Evolutionary conservation across 2,888 invertebrate genomes (phyloP), one percentile per base, ranked within the genome.

Genomic region (Chrysopilus asiliformis): DNA sequence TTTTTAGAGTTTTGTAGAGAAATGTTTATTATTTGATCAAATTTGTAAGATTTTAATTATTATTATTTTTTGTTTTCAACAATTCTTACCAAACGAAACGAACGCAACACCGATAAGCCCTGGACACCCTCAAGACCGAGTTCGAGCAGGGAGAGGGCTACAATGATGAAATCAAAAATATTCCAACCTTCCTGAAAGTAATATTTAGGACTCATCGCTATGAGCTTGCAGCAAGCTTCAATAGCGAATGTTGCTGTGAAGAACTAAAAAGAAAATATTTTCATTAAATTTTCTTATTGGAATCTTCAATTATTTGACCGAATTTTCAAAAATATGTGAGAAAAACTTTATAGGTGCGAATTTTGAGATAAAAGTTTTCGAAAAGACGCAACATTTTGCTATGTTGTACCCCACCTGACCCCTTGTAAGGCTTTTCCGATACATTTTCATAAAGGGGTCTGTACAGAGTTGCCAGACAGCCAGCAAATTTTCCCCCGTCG

Each of bases 171-270:
- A 73, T 97, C 95, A 67, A 97, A 97, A 58, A 91, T 87, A 67
- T 97, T 97, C 95, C 95, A 97, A 49, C 91, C 90, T 65, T 93
- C 93, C 74, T 90, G 89, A 70, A 97, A 93, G 68, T 95, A 97
- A 68, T 74, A 87, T 61, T 91, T 86, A 41, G 95, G 93, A 67
- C 90, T 93, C 84, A 95, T 87, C 34, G 95, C 95, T 59, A 93
- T 77, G 53, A 97, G 70, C 66, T 97, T 97, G 66, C 93, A 69
- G 45, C 80, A 76, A 22, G 91, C 91, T 74, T 95, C 95, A 58
- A 90, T 85, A 49, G 86, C 90, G 63, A 95, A 95, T 45, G 94
- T 94, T 46, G 89, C 87, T 42, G 94, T 94, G 71, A 95, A 95
- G 71, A 95, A 91, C 94, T 95, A 68, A 13, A 71, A 70, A 40